These are phyloP conservation scores for Diarsia dahlii DNA, from an alignment of 2,888 invertebrate genomes.

Conservation along the genomic window DNA sequence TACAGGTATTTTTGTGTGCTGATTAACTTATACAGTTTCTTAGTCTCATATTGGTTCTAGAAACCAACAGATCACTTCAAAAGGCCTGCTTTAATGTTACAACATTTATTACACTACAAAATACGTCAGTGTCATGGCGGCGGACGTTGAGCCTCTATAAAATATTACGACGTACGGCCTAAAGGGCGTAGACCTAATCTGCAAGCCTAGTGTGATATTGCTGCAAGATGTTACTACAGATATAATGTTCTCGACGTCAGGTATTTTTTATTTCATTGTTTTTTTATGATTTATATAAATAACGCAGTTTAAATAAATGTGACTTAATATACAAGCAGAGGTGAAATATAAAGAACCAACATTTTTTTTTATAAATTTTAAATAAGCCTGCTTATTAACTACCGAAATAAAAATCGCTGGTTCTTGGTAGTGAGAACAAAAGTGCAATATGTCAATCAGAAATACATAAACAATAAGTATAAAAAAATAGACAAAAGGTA, in stretches of 20 bases:
- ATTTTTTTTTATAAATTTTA: not conserved
- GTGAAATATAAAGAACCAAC: not conserved
- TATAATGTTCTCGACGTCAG: not conserved
- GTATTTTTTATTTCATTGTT: too few species aligned
- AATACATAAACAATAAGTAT: too few species aligned
- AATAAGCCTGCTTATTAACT: not conserved
- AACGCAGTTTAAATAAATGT: not conserved
- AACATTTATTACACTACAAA: conserved; percentile 20
- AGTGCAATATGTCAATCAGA: too few species aligned
- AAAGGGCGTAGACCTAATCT: conserved; percentile 41
- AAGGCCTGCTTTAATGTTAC: not conserved
- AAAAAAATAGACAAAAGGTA: too few species aligned
- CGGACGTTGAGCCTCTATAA: conserved; percentile 28
- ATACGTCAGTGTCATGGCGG: conserved; percentile 30
- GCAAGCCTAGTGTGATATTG: conserved; percentile 31
- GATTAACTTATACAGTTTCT: not conserved
- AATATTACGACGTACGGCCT: conserved; percentile 45
- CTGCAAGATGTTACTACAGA: not conserved
- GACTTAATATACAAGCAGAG: not conserved
- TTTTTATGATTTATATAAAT: not conserved
- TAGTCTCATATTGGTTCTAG: not conserved
- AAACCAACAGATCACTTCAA: not conserved
- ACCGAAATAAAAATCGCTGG: too few species aligned
- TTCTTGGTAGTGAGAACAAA: too few species aligned
- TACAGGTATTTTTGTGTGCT: not conserved